These are phyloP conservation scores for Pachliopta kotzebuea DNA, from an alignment of 2,888 invertebrate species.

Conservation along the genomic window DNA sequence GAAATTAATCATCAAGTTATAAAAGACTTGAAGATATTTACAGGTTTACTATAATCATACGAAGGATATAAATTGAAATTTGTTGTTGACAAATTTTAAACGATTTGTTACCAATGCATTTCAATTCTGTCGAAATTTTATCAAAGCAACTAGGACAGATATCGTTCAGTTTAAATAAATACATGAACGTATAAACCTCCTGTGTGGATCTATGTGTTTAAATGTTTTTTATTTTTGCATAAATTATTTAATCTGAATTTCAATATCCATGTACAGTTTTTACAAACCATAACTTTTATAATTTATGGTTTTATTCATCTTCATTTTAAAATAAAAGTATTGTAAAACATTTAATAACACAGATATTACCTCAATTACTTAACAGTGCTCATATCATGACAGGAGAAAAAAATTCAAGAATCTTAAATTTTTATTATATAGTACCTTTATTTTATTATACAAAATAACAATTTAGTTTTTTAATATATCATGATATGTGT, in stretches of 20 bases:
- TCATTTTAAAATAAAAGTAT: background rate
- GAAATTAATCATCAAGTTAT: background rate
- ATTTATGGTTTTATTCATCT: background rate
- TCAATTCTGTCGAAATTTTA: background rate
- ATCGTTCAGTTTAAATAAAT: background rate
- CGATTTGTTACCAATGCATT: constrained; percentile 11
- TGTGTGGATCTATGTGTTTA: background rate
- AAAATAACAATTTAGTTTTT: constrained; percentile 21
- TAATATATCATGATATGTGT: constrained; percentile 49
- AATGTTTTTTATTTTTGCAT: too few species aligned
- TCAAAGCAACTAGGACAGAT: background rate
- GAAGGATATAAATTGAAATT: constrained; percentile 1
- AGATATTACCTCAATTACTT: background rate
- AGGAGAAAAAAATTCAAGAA: constrained; percentile 1
- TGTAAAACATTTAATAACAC: background rate
- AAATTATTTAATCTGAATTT: background rate
- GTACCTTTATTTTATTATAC: background rate
- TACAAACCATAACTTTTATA: background rate
- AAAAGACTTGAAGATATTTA: constrained; percentile 11
- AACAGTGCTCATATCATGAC: constrained; percentile 51
- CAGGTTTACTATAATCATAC: constrained; percentile 7
- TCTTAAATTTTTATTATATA: background rate
- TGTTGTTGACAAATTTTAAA: background rate
- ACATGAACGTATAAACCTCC: background rate
- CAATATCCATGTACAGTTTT: background rate